Evolutionary conservation across 2,113 vertebrate species (phyloP).

Genomic region (Chaetodon auriga): DNA sequence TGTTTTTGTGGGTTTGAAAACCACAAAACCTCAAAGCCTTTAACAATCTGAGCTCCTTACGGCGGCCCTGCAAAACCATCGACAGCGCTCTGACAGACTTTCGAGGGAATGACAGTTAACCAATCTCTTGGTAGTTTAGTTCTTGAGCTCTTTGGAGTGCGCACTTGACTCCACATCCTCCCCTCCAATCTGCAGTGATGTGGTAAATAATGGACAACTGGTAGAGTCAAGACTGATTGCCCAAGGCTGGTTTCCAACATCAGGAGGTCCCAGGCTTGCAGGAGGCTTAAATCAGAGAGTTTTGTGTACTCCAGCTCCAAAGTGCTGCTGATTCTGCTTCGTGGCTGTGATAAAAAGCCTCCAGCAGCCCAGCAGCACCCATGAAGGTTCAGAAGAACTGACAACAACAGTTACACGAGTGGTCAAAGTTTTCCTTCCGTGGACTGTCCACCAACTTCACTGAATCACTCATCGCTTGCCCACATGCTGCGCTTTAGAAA

Average conservation of each 20-base stretch:
- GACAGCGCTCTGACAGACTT: background rate
- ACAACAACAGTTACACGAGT: conserved; percentile 1
- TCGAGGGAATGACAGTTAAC: conserved; percentile 32
- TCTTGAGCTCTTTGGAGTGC: conserved; percentile 11
- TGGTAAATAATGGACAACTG: conserved; percentile 63
- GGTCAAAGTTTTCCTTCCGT: conserved; percentile 25
- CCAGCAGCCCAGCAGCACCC: conserved; percentile 8
- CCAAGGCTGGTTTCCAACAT: conserved; percentile 44
- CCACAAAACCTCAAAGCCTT: conserved; percentile 33
- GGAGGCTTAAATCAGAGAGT: conserved; percentile 36
- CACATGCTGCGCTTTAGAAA: background rate
- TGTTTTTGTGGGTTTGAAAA: conserved; percentile 40
- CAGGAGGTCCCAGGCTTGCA: conserved; percentile 34
- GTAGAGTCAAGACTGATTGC: conserved; percentile 29
- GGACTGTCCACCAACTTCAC: conserved; percentile 11
- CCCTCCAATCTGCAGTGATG: conserved; percentile 23
- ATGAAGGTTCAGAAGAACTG: conserved; percentile 20
- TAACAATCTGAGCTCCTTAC: conserved; percentile 5
- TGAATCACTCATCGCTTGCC: conserved; percentile 29
- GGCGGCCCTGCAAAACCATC: background rate
- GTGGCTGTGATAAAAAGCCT: conserved; percentile 32
- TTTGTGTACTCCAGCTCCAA: background rate
- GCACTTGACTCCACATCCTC: conserved; percentile 20
- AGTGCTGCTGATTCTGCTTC: conserved; percentile 23
- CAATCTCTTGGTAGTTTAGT: conserved; percentile 18